Base-by-base conservation (phyloP, 2,797 vertebrate species). In the Eidolon dupreanum region DNA sequence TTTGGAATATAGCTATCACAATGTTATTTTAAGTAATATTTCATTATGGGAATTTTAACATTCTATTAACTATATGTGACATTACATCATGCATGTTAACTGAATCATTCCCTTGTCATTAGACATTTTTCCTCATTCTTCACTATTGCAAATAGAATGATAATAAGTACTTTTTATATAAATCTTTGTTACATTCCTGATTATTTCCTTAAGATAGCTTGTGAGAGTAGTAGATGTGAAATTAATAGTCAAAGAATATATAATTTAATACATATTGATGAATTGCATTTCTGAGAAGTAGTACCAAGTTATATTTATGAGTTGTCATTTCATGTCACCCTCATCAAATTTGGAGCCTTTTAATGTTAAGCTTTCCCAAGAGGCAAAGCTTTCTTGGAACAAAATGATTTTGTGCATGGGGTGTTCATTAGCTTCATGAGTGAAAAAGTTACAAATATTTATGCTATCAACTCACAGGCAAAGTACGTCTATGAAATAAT, bases 181-280 rank as follows among this genome's bases (percentile, higher is more conserved):
- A 86, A 49, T 70, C 19, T 74, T 83, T 36, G 20, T 38, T 74
- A 74, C 9, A 79, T 78, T 1, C 31, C 63, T 87, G 26, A 78
- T 81, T 81, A 95, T 81, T 86, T 79, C 22, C 75, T 70, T 74
- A 86, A 16, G 71, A 73, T 41, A 68, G 17, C 36, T 86, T 89
- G 49, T 36, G 15, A 70, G 33, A 66, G 70, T 49, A 49, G 51
- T 1, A 16, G 4, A 63, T 59, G 8, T 31, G 7, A 95, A 94
- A 78, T 68, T 61, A 77, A 74, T 87, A 13, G 9, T 79, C 53
- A 88, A 31, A 68, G 11, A 0, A 16, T 65, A 20, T 77, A 24
- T 75, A 75, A 87, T 26, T 85, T 85, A 74, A 78, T 38, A 68
- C 36, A n/a, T 70, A 55, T 12, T 84, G 36, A 92, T 70, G 4